Evolutionary conservation across 2,888 invertebrate species (phyloP).

Genomic region (Agrotis exclamationis): DNA sequence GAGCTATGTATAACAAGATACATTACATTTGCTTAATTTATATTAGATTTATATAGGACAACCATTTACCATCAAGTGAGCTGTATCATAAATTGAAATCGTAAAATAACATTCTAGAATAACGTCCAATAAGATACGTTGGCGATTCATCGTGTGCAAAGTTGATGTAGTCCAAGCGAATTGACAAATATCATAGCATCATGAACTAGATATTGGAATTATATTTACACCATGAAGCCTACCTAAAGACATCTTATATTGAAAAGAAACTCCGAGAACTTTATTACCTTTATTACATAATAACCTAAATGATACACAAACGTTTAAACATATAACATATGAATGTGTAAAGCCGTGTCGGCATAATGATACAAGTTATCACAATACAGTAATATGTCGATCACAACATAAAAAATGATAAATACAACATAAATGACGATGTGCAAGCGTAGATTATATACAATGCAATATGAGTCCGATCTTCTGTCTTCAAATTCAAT

Average conservation of each 20-base stretch:
- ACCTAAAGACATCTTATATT: conserved; percentile 32
- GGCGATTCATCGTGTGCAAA: conserved; percentile 48
- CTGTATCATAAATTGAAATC: conserved; percentile 41
- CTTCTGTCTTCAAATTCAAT: conserved; percentile 78
- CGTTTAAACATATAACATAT: conserved; percentile 66
- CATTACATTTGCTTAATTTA: conserved; percentile 40
- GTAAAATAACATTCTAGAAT: conserved; percentile 45
- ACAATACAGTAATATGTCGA: conserved; percentile 82
- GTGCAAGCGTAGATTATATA: conserved; percentile 80
- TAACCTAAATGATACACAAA: conserved; percentile 73
- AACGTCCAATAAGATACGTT: conserved; percentile 35
- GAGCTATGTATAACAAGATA: conserved; percentile 37
- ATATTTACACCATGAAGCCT: conserved; percentile 45
- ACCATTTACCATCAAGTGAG: conserved; percentile 63
- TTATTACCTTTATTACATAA: conserved; percentile 84
- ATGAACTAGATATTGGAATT: conserved; percentile 32
- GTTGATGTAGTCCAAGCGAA: conserved; percentile 13
- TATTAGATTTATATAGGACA: conserved; percentile 48
- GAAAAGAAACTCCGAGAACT: conserved; percentile 82
- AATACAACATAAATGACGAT: conserved; percentile 78
- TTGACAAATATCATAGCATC: conserved; percentile 33
- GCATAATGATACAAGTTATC: conserved; percentile 80
- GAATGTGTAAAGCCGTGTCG: conserved; percentile 69
- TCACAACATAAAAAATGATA: conserved; percentile 85
- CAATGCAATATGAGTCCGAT: conserved; percentile 72